Evolutionary conservation across 2,888 invertebrate species (phyloP).

Genomic region (Thereva nobilitata): DNA sequence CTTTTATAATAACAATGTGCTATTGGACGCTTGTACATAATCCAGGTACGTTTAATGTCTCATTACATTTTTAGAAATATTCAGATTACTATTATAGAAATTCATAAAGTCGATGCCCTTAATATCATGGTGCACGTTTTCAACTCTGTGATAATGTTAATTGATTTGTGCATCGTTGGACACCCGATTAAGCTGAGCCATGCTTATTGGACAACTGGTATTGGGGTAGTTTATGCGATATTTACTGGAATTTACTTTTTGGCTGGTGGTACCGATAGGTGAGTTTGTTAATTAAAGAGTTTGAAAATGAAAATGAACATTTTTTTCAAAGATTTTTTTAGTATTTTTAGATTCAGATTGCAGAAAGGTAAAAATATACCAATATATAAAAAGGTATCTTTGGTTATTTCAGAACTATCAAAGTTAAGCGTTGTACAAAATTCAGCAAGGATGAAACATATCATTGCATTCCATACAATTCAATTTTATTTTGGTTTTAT

Average conservation of each 20-base stretch:
- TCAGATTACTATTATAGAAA: conserved; percentile 47
- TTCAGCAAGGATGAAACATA: too few relatives aligned
- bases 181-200: conserved; percentile 67
- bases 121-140: conserved; percentile 61
- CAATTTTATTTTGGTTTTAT: too few relatives aligned
- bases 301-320: too few relatives aligned
- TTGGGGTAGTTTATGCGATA: conserved; percentile 67
- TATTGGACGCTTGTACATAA: conserved; percentile 67
- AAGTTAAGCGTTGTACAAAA: too few relatives aligned
- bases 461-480: too few relatives aligned
- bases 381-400: too few relatives aligned
- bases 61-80: background rate
- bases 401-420: too few relatives aligned
- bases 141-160: conserved; percentile 74
- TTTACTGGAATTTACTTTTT: conserved; percentile 73
- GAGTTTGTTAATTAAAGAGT: conserved; percentile 48
- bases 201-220: conserved; percentile 64
- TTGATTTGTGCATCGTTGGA: conserved; percentile 71
- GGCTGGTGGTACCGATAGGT: conserved; percentile 73
- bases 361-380: too few relatives aligned
- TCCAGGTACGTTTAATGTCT: conserved; percentile 61
- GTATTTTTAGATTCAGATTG: too few relatives aligned
- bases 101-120: conserved; percentile 56
- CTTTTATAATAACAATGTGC: conserved; percentile 58
- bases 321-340: too few relatives aligned